Conservation (phyloP, 2,888 invertebrate species). For the Papilio elwesi region DNA sequence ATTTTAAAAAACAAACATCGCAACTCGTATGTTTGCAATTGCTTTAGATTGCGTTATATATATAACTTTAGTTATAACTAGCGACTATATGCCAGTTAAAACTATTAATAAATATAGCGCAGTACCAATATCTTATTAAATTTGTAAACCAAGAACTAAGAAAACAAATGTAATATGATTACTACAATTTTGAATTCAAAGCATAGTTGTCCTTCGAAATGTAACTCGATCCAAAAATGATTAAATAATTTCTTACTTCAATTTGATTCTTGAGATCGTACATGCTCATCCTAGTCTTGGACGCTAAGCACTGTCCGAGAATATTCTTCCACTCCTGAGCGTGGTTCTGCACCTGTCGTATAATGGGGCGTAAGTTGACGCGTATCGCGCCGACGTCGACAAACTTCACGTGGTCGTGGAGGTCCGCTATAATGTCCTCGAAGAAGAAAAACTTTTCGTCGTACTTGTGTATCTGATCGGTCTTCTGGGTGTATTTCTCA, state of each 20-base stretch:
- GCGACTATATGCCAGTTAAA: too few species aligned
- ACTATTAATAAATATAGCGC: too few species aligned
- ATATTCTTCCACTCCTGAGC: constrained; percentile 91
- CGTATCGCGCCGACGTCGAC: constrained; percentile 88
- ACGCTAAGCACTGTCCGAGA: constrained; percentile 88
- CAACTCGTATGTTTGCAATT: not conserved
- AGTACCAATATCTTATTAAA: too few species aligned
- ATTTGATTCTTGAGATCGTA: constrained; percentile 87
- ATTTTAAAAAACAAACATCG: not conserved
- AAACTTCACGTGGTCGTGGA: constrained; percentile 83
- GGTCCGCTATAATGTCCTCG: constrained; percentile 88
- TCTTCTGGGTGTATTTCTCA: constrained; percentile 89
- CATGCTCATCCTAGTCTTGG: constrained; percentile 88
- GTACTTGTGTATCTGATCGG: constrained; percentile 83
- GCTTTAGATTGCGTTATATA: not conserved
- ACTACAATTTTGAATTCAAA: too few species aligned
- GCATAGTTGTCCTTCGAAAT: not conserved
- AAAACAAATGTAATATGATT: too few species aligned
- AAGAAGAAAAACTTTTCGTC: constrained; percentile 95
- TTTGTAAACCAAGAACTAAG: too few species aligned
- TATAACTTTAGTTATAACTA: too few species aligned
- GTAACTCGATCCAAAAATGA: not conserved
- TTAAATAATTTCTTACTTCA: constrained; percentile 77
- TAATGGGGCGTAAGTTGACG: constrained; percentile 89
- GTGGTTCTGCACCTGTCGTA: constrained; percentile 86